phyloP scores from a whole-genome alignment of 1,140 invertebrate genomes.

The Lasaia peninsularis region DNA sequence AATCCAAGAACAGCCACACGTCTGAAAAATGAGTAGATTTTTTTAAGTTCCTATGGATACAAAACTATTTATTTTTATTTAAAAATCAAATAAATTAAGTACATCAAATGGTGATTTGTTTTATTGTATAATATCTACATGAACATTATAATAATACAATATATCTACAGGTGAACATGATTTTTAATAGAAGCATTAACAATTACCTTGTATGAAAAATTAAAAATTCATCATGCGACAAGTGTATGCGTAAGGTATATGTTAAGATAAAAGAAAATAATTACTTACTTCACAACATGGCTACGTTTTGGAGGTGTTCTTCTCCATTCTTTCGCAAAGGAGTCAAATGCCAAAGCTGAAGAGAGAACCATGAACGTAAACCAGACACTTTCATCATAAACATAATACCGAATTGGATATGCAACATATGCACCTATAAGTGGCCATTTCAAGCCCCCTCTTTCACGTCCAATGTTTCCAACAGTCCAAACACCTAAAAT shows the following conservation, averaged over 20 bases:
- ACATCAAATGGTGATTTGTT: too few species aligned
- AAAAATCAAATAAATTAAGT: too few species aligned
- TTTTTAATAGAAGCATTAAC: too few species aligned
- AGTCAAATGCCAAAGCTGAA: conserved; percentile 83
- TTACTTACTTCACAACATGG: conserved; percentile 50
- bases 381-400: conserved; percentile 83
- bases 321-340: conserved; percentile 87
- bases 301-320: conserved; percentile 79
- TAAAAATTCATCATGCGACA: too few species aligned
- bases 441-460: conserved; percentile 83
- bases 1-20: conserved; percentile 78
- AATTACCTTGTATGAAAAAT: too few species aligned
- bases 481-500: conserved; percentile 90
- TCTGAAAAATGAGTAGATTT: conserved; percentile 37
- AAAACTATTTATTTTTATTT: too few species aligned
- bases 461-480: conserved; percentile 91
- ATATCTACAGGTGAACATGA: too few species aligned
- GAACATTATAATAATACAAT: too few species aligned
- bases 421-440: conserved; percentile 83
- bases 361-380: conserved; percentile 81
- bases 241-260: too few species aligned
- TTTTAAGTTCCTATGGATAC: too few species aligned
- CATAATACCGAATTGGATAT: conserved; percentile 82
- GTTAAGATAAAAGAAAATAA: conserved; percentile 1
- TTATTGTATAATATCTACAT: too few species aligned